Base-by-base conservation (phyloP, 2,797 vertebrate genomes). In the Rhyacichthys aspro region DNA sequence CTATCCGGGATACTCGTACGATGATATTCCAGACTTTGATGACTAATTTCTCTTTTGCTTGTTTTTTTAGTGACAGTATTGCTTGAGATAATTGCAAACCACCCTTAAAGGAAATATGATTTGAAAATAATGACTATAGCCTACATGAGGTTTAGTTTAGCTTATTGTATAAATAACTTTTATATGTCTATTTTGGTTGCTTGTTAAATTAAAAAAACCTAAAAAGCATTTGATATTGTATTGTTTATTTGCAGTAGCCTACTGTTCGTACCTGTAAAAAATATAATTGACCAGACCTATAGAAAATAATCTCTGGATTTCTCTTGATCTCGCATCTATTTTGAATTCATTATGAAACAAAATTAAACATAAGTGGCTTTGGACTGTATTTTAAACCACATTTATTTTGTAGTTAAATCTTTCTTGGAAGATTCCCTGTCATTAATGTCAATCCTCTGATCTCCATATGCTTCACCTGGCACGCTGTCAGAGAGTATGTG, bases 21-120 rank as follows among this genome's bases (percentile, higher is more conserved):
- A 99, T 1, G 97, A 98, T 76, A 98, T 99, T 74, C 97, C 97
- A 0, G 96, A 98, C 79, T 98, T 99, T 39, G 97, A 98, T 64
- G 97, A 99, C 72, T 98, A 91, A 94, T 5, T 18, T 9, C 14
- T 45, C 55, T 55, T 41, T 50, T 45, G 17, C 39, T 12, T 7
- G 11, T 43, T 62, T 50, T 44, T 17, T 10, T 50, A 74, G 16
- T 11, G 3, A 12, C 32, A 38, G 10, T 43, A 42, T 42, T 33
- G 38, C 34, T 54, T 67, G 1, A 11, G 32, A 23, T 11, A 18
- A 23, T 45, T 19, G 10, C 10, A 39, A 39, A n/a, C n/a, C n/a
- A n/a, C n/a, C n/a, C n/a, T n/a, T 2, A 23, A 23, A 23, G 19
- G 19, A 28, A 28, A 28, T 28, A 5, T 4, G 4, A 16, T 34